Evolutionary conservation across 2,797 vertebrate species (phyloP).

Genomic region (Lepus townsendii): DNA sequence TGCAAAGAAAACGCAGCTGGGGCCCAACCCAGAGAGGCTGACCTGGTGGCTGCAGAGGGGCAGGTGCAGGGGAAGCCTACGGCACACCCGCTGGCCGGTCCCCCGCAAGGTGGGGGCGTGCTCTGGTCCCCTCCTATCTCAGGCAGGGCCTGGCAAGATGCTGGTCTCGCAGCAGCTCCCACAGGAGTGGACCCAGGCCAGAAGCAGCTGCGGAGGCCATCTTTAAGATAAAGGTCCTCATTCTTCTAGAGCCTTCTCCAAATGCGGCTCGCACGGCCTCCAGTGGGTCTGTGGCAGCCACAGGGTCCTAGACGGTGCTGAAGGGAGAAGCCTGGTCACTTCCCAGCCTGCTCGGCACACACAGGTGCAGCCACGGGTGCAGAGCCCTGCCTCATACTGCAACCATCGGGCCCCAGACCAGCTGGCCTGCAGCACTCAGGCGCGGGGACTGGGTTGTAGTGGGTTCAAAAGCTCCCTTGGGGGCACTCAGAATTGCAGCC

Average conservation of each 20-base stretch:
- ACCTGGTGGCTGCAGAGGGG: neutral
- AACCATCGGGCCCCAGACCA: neutral
- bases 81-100: neutral
- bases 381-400: neutral
- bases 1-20: neutral
- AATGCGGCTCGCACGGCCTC: neutral
- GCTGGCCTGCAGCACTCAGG: neutral
- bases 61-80: neutral
- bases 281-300: neutral
- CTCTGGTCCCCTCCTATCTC: neutral
- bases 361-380: neutral
- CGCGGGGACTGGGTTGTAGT: neutral
- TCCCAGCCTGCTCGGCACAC: no score
- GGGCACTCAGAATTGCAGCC: neutral
- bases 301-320: neutral
- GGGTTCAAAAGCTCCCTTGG: no score
- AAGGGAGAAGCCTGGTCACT: neutral
- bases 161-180: neutral
- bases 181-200: neutral
- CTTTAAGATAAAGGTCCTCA: slow-evolving; percentile 4
- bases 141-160: neutral
- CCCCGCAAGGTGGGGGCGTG: neutral
- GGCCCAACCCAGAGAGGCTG: neutral
- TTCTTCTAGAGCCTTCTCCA: neutral
- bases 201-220: neutral